Percentiles rank a stretch among this genome's conserved stretches.
Evolutionary conservation across 2,113 vertebrate genomes (phyloP).

Genomic region (Microcebus jonahi): DNA sequence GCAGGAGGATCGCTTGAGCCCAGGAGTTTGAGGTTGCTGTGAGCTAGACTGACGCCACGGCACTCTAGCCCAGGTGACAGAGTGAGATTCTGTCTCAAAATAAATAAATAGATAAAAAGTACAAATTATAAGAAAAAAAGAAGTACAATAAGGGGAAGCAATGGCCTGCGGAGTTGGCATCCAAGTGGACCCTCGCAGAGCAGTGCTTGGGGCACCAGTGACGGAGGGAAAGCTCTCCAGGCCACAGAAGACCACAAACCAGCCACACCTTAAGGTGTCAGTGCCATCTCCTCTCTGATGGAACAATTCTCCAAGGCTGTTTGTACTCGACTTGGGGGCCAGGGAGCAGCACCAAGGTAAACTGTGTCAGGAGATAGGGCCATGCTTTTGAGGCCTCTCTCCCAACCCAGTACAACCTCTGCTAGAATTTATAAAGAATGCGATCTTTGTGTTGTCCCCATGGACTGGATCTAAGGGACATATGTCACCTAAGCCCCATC

Average conservation of each 20-base stretch:
- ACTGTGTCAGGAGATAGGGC: background rate
- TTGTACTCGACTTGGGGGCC: too few species aligned
- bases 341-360: background rate
- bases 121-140: too few species aligned
- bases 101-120: too few species aligned
- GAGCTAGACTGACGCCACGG: too few species aligned
- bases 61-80: too few species aligned
- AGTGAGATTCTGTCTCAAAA: too few species aligned
- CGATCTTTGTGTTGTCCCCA: background rate
- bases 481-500: background rate
- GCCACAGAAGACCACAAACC: too few species aligned
- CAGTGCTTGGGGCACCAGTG: background rate
- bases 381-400: background rate
- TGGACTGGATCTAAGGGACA: background rate
- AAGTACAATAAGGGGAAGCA: too few species aligned
- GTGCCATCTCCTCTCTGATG: background rate
- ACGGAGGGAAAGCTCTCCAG: background rate
- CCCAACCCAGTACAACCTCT: background rate
- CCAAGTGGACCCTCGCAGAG: background rate
- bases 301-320: too few species aligned
- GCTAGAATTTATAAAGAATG: background rate
- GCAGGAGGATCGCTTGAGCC: too few species aligned
- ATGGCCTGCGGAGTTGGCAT: background rate
- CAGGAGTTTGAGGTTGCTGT: too few species aligned
- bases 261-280: background rate